Conservation (phyloP, 2,797 vertebrate genomes). For the Otolemur crassicaudatus region DNA sequence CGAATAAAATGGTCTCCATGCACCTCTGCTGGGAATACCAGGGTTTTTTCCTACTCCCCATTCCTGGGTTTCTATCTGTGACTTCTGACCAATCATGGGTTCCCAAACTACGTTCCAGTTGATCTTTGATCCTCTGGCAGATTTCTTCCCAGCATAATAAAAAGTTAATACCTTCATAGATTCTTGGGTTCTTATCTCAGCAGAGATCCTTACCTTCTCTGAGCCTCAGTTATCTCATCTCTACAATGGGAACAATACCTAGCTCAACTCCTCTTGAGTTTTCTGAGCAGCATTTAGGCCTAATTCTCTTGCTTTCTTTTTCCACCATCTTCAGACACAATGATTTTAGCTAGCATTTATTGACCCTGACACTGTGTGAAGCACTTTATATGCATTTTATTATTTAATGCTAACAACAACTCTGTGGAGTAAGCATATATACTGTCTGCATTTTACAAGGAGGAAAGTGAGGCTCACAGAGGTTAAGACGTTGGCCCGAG, state of each 20-base stretch:
- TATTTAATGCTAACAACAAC: not conserved
- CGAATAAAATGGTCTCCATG: not conserved
- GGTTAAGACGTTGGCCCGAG: not conserved
- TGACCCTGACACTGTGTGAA: not conserved
- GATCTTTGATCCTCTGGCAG: not conserved
- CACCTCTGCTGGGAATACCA: too few species aligned
- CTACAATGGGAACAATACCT: not conserved
- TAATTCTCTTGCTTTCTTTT: not conserved
- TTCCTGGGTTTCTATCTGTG: not conserved
- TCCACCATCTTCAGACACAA: not conserved
- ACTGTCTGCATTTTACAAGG: not conserved
- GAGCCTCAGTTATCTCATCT: not conserved
- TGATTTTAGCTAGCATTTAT: not conserved
- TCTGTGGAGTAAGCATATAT: not conserved
- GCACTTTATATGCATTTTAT: not conserved
- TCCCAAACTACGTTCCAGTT: not conserved
- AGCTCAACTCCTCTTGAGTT: not conserved
- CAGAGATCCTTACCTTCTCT: not conserved
- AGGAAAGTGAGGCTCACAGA: not conserved
- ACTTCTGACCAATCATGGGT: not conserved
- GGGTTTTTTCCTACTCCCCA: not conserved
- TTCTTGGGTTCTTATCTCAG: not conserved
- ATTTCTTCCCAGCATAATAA: not conserved
- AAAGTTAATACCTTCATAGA: not conserved
- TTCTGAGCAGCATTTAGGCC: not conserved